A percentile compares a stretch with the other conserved stretches of the same genome.
Evolutionary conservation across 2,113 vertebrate genomes (phyloP).

Genomic region (Elephas maximus): DNA sequence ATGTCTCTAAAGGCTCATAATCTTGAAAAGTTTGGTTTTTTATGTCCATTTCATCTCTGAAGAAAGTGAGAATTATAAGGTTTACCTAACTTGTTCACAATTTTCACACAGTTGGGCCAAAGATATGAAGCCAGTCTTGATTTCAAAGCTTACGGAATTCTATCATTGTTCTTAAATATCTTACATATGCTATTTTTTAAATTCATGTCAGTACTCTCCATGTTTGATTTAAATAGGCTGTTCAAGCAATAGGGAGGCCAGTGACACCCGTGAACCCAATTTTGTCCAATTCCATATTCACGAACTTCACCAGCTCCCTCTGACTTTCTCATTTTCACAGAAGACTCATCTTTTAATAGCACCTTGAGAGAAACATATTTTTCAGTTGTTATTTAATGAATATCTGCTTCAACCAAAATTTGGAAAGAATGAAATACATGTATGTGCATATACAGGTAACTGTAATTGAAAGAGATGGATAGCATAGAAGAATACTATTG

Average conservation of each 20-base stretch:
- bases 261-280: background rate
- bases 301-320: background rate
- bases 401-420: background rate
- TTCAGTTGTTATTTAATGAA: background rate
- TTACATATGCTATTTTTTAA: background rate
- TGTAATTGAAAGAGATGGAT: background rate
- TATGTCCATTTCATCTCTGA: background rate
- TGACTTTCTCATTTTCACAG: background rate
- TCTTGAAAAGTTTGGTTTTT: background rate
- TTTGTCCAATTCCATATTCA: background rate
- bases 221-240: background rate
- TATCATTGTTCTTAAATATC: background rate
- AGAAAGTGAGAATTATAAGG: background rate
- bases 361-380: background rate
- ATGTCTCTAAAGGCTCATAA: background rate
- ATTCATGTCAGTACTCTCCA: background rate
- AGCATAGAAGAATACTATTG: background rate
- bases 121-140: background rate
- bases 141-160: background rate
- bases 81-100: background rate
- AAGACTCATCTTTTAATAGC: background rate
- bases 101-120: background rate
- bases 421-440: background rate
- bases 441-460: background rate
- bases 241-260: background rate